phyloP scores from a whole-genome alignment of 2,797 vertebrate species.

The Pogoniulus pusillus region DNA sequence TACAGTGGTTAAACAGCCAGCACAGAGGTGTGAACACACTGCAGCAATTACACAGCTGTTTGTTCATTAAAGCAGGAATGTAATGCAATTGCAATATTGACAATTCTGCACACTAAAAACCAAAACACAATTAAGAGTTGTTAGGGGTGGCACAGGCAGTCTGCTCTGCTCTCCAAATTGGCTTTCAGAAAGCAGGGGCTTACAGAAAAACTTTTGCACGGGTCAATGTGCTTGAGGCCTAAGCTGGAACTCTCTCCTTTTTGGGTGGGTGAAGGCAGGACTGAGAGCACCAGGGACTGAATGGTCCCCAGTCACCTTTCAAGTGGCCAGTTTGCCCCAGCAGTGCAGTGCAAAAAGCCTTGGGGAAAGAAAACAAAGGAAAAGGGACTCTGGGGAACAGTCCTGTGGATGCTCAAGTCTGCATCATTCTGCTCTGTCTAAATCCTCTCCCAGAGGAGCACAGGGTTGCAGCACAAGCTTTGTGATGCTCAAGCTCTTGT shows the following conservation, averaged over 20 bases:
- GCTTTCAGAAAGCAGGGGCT: not conserved
- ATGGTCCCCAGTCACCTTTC: not conserved
- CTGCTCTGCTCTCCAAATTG: not conserved
- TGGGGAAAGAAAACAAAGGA: not conserved
- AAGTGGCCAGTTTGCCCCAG: not conserved
- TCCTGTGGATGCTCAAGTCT: no score
- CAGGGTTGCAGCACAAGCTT: no score
- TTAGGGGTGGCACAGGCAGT: not conserved
- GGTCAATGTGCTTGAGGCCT: fast-evolving
- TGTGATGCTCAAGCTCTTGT: not conserved
- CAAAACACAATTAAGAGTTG: not conserved
- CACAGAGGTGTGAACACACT: not conserved
- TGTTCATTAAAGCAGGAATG: not conserved
- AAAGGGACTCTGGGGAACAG: not conserved
- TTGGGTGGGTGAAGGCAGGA: not conserved
- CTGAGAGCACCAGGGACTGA: not conserved
- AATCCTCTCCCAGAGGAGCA: not conserved
- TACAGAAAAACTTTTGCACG: not conserved
- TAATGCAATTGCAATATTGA: not conserved
- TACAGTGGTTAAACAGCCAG: not conserved
- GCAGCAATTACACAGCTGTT: not conserved
- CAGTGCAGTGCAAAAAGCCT: no score
- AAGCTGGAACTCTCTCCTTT: not conserved
- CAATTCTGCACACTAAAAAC: not conserved
- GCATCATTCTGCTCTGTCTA: not conserved